phyloP scores from a whole-genome alignment of 2,888 invertebrate genomes.

The Drosophila monieri region DNA sequence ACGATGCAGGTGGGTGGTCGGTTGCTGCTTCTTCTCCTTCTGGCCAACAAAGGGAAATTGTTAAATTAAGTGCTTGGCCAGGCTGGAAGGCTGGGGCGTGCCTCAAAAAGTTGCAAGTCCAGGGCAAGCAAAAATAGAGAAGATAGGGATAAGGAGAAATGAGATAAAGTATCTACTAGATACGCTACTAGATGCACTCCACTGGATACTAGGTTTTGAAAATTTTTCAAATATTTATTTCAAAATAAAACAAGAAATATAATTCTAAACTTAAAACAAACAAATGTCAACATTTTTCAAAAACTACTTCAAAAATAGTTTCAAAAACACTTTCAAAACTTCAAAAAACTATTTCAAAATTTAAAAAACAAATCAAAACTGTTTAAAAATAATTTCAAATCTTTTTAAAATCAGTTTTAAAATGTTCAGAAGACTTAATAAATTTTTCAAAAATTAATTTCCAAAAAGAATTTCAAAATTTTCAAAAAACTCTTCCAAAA shows the following conservation, averaged over 20 bases:
- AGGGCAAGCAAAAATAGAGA: slow-evolving; percentile 20
- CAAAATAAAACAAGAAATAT: too few species aligned
- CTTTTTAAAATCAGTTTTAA: not conserved
- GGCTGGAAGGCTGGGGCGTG: slow-evolving; percentile 31
- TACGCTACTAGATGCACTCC: too few species aligned
- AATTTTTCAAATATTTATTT: too few species aligned
- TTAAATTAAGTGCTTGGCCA: slow-evolving; percentile 72
- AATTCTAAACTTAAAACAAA: too few species aligned
- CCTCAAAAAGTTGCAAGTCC: slow-evolving; percentile 57
- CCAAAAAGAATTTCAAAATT: not conserved
- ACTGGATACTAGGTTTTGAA: too few species aligned
- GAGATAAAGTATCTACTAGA: too few species aligned
- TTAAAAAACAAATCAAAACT: not conserved
- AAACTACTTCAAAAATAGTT: too few species aligned
- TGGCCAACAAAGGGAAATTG: slow-evolving; percentile 69
- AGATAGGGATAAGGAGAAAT: too few species aligned
- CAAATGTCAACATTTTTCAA: too few species aligned
- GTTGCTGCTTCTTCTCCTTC: not conserved
- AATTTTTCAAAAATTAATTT: not conserved
- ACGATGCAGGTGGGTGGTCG: slow-evolving; percentile 17
- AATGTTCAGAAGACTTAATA: not conserved
- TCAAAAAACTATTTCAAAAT: not conserved
- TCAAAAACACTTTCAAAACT: too few species aligned
- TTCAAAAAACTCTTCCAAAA: not conserved
- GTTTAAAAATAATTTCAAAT: not conserved